These are phyloP conservation scores for Dasysyrphus albostriatus DNA, from an alignment of 2,888 invertebrate species.

Conservation along the genomic window DNA sequence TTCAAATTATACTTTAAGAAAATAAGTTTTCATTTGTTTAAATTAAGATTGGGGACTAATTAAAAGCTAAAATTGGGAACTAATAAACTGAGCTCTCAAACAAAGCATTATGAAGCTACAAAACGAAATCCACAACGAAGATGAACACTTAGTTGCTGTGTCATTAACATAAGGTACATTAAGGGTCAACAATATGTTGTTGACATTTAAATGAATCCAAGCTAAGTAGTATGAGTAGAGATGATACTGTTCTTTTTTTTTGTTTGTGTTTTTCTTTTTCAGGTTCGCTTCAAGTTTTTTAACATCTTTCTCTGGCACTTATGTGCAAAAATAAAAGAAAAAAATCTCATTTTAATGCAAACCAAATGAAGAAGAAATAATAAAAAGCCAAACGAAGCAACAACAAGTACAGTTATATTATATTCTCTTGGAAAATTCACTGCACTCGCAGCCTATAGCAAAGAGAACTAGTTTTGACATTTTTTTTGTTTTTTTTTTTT, in stretches of 20 bases:
- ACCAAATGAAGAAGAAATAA: constrained; percentile 1
- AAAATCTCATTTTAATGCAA: neutral
- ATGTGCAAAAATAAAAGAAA: neutral
- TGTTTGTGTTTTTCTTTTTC: neutral
- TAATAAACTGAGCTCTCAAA: no score
- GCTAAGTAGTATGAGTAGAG: constrained; percentile 1
- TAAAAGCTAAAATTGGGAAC: no score
- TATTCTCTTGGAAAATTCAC: constrained; percentile 6
- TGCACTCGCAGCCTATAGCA: constrained; percentile 17
- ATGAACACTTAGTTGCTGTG: neutral
- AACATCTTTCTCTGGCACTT: constrained; percentile 16
- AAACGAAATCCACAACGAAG: neutral
- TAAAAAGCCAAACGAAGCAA: neutral
- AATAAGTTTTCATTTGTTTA: no score
- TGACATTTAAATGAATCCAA: constrained; percentile 28
- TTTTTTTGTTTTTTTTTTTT: neutral
- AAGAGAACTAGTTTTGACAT: constrained; percentile 5
- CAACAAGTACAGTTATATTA: neutral
- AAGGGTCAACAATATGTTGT: constrained; percentile 13
- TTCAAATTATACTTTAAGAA: no score
- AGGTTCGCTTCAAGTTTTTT: neutral
- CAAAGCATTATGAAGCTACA: neutral
- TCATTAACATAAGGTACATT: constrained; percentile 19
- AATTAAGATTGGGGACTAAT: no score
- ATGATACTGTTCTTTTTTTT: constrained; percentile 5